These are phyloP conservation scores for Sarcophaga subvicina DNA, from an alignment of 2,888 invertebrate genomes.

Conservation along the genomic window DNA sequence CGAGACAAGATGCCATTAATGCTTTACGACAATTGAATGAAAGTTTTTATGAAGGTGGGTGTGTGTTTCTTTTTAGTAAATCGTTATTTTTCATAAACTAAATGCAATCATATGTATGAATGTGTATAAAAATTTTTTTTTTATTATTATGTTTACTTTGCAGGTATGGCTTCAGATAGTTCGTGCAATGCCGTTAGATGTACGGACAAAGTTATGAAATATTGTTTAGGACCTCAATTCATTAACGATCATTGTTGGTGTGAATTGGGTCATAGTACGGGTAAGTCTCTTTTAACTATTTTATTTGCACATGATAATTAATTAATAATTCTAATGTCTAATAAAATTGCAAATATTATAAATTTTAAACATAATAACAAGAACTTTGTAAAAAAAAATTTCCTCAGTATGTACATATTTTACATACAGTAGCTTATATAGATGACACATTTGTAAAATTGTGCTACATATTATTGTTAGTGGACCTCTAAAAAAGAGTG, in stretches of 20 bases:
- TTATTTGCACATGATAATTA: background rate
- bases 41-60: slow-evolving; percentile 76
- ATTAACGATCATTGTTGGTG: slow-evolving; percentile 82
- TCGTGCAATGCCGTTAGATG: slow-evolving; percentile 77
- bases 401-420: too few relatives aligned
- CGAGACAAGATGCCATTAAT: slow-evolving; percentile 78
- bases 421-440: too few relatives aligned
- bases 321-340: too few relatives aligned
- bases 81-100: background rate
- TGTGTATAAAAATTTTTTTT: slow-evolving; percentile 7
- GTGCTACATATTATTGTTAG: too few relatives aligned
- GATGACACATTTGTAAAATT: too few relatives aligned
- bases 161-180: slow-evolving; percentile 73
- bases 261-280: slow-evolving; percentile 80
- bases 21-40: slow-evolving; percentile 77
- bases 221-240: slow-evolving; percentile 79
- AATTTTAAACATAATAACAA: too few relatives aligned
- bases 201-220: slow-evolving; percentile 75
- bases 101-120: background rate
- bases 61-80: background rate
- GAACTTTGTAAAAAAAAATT: too few relatives aligned
- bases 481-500: too few relatives aligned
- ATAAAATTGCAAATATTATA: too few relatives aligned
- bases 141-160: slow-evolving; percentile 32
- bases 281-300: slow-evolving; percentile 73